Evolutionary conservation across 1,140 invertebrate genomes (phyloP).

Genomic region (Dinoponera quadriceps): DNA sequence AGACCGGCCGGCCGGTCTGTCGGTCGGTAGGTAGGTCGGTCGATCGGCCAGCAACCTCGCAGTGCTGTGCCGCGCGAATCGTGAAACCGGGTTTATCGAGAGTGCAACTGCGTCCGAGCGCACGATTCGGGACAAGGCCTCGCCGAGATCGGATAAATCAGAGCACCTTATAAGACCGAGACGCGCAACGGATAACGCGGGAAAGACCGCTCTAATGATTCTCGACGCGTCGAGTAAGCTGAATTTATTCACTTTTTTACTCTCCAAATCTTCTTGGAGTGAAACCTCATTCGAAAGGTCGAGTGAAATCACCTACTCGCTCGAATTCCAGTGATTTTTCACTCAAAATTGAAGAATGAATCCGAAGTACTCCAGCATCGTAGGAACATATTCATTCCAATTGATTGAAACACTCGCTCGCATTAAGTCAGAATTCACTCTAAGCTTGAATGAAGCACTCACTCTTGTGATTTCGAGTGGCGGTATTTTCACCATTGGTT

Average conservation of each 20-base stretch:
- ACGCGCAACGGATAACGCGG: not conserved
- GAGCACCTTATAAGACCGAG: slow-evolving; percentile 24
- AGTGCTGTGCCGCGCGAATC: slow-evolving; percentile 70
- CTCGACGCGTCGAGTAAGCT: not conserved
- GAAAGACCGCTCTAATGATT: not conserved
- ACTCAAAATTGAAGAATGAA: too few species aligned
- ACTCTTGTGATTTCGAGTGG: too few species aligned
- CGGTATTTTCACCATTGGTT: too few species aligned
- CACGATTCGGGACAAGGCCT: slow-evolving; percentile 23
- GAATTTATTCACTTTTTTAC: not conserved
- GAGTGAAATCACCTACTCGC: too few species aligned
- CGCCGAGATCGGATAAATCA: slow-evolving; percentile 7
- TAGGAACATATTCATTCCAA: too few species aligned
- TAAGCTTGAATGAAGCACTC: too few species aligned
- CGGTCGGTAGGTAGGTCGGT: slow-evolving; percentile 64
- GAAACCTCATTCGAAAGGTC: too few species aligned
- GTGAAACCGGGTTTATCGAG: slow-evolving; percentile 6
- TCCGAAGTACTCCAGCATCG: too few species aligned
- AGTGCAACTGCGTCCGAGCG: not conserved
- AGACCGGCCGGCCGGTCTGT: slow-evolving; percentile 72
- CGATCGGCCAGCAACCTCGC: slow-evolving; percentile 79
- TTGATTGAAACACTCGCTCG: too few species aligned
- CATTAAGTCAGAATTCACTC: too few species aligned
- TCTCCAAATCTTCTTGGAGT: too few species aligned
- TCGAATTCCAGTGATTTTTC: too few species aligned